Evolutionary conservation across 2,113 vertebrate species (phyloP), one percentile per base, ranked within the genome.

Genomic region (Xenotilapia caudafasciata): DNA sequence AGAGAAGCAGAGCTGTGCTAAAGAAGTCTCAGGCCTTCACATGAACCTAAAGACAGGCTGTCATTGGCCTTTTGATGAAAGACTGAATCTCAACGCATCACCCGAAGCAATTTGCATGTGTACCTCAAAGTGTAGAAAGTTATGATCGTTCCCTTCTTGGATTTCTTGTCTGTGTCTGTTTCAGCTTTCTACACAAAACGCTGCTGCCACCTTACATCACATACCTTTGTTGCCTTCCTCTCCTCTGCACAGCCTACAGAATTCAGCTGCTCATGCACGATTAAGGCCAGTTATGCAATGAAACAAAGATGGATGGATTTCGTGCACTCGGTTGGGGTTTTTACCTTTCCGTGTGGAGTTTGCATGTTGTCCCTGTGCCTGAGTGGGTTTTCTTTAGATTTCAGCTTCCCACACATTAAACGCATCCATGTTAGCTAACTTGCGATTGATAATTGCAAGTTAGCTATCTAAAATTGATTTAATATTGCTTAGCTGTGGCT

Each of bases 271-370:
- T 93, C 87, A 85, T 83, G 89, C 86, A 84, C 90, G 90, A 92
- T 88, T 88, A 87, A 91, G 54, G 84, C 17, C 19, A 80, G 88
- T 93, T 92, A 94, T 84, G 82, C 89, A 92, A 90, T 91, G 21
- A 80, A 38, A 81, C 80, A 82, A 89, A 49, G 86, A 75, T 54
- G 82, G 45, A 84, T 51, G 83, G 83, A 83, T 90, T 94, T 86
- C 0, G 3, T 33, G 15, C 15, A 1, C 45, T 77, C 2, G 10
- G 45, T 77, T 33, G 45, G 45, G 2, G 73, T 7, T n/a, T 51
- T 33, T 49, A 45, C 6, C 6, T 77, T 77, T n/a, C 2, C 2
- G 3, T 77, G 45, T 51, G 45, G 26, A 51, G 45, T 77, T 77
- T 33, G 73, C 45, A 51, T 51, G 45, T 77, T 77, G 26, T 77